phyloP scores from a whole-genome alignment of 2,797 vertebrate species.

The Chelidonichthys spinosus region DNA sequence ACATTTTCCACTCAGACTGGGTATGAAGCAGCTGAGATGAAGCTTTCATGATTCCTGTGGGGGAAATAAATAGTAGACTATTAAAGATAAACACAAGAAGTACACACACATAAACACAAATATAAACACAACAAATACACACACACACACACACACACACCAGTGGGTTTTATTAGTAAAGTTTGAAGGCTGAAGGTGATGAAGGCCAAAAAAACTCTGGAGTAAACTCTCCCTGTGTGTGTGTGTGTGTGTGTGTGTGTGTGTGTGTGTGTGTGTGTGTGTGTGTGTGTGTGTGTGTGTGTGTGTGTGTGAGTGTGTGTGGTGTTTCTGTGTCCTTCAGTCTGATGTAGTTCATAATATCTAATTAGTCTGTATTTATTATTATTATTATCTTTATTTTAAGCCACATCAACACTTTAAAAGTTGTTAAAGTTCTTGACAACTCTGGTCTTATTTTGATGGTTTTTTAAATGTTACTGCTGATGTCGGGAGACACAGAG shows the following conservation, averaged over 20 bases:
- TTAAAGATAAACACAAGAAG: not conserved
- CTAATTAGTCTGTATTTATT: not conserved
- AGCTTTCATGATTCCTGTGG: conserved; percentile 37
- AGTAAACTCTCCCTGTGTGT: no score
- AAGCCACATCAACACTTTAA: not conserved
- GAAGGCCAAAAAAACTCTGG: no score
- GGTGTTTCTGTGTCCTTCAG: not conserved
- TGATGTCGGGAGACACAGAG: no score
- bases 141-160: not conserved
- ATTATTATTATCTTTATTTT: not conserved
- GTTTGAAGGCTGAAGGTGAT: no score
- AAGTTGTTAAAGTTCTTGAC: no score
- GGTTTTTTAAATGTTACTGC: no score
- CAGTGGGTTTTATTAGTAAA: no score
- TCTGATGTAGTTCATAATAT: not conserved
- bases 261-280: no score
- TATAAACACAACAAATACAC: not conserved
- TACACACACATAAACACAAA: conserved; percentile 3
- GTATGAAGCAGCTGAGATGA: conserved; percentile 43
- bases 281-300: not conserved
- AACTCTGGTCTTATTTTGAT: not conserved
- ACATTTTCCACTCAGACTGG: conserved; percentile 28
- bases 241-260: no score
- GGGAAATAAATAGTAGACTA: conserved; percentile 16
- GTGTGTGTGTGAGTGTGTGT: not conserved